Percentiles rank a stretch among this genome's conserved stretches.
Evolutionary conservation across 2,113 vertebrate species (phyloP).

Genomic region (Hirundichthys speculiger): DNA sequence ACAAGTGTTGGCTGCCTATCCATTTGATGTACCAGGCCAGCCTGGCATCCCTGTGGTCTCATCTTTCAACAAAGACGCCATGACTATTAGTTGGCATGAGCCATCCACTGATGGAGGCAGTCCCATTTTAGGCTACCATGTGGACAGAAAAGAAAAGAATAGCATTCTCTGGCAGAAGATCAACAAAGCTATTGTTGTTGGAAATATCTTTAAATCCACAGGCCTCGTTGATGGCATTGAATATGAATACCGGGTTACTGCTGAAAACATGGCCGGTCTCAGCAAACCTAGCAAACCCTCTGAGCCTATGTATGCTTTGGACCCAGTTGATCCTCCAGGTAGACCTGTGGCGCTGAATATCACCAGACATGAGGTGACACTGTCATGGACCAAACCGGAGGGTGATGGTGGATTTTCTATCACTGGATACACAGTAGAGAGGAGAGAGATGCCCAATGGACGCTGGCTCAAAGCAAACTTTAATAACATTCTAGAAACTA

Average conservation of each 20-base stretch:
- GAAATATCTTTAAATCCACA: conserved; percentile 95
- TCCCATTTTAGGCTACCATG: conserved; percentile 92
- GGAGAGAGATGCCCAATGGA: conserved; percentile 93
- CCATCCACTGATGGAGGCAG: conserved; percentile 95
- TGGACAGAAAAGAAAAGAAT: conserved; percentile 97
- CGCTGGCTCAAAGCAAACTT: conserved; percentile 99
- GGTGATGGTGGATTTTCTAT: conserved; percentile 97
- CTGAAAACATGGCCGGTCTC: conserved; percentile 95
- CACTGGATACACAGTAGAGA: conserved; percentile 95
- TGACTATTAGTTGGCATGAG: conserved; percentile 96
- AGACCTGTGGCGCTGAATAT: conserved; percentile 92
- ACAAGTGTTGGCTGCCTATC: conserved; percentile 89
- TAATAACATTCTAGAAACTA: conserved; percentile 94
- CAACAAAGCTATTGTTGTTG: conserved; percentile 90
- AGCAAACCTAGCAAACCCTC: conserved; percentile 96
- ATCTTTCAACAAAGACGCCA: conserved; percentile 91
- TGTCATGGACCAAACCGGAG: conserved; percentile 96
- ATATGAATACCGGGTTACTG: conserved; percentile 95
- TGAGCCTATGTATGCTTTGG: conserved; percentile 89
- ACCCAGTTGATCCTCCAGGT: conserved; percentile 93
- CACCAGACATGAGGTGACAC: conserved; percentile 93
- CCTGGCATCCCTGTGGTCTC: conserved; percentile 91
- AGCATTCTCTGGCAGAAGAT: conserved; percentile 96
- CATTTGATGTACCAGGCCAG: conserved; percentile 94
- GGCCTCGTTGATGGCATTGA: conserved; percentile 94